Conservation (phyloP, 2,113 vertebrate genomes). For the Craseonycteris thonglongyai region DNA sequence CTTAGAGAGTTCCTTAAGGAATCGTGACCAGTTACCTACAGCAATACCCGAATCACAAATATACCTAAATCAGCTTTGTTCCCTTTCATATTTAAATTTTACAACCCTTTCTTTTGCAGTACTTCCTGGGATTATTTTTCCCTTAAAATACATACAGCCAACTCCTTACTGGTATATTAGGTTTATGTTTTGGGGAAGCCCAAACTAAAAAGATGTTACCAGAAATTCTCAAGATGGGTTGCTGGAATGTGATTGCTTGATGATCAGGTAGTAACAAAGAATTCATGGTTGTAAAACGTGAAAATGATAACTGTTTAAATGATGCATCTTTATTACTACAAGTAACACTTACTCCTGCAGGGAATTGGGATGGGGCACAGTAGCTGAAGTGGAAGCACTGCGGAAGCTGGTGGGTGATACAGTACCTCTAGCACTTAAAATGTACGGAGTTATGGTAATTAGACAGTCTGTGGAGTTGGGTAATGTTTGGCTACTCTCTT, state of each 20-base stretch:
- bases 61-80: not conserved
- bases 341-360: not conserved
- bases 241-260: not conserved
- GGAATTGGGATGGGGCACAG: not conserved
- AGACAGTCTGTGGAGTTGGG: not conserved
- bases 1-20: not conserved
- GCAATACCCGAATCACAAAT: not conserved
- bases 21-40: not conserved
- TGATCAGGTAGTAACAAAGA: not conserved
- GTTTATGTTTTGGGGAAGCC: not conserved
- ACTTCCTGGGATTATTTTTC: not conserved
- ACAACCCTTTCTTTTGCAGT: not conserved
- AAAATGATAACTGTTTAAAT: not conserved
- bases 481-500: not conserved
- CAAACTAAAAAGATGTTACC: not conserved
- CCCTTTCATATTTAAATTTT: not conserved
- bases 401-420: too few species aligned
- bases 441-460: not conserved
- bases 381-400: not conserved
- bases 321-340: not conserved
- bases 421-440: not conserved
- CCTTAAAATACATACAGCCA: not conserved
- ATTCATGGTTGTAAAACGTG: not conserved
- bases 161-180: not conserved
- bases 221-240: not conserved